A percentile compares a stretch with the other conserved stretches of the same genome.
These are phyloP conservation scores for Pithys albifrons DNA, from an alignment of 2,113 vertebrate species.

Conservation along the genomic window DNA sequence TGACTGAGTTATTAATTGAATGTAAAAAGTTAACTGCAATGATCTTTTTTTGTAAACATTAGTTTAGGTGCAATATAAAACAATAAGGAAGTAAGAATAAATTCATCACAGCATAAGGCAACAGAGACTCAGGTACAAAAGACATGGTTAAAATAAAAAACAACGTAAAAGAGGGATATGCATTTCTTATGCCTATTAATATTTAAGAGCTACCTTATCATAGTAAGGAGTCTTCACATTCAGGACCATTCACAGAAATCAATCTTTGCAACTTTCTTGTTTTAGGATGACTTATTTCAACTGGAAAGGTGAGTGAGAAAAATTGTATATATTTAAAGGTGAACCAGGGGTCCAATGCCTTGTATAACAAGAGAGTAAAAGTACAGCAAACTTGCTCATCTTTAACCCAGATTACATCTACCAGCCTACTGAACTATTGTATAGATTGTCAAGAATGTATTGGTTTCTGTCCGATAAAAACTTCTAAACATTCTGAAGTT, in stretches of 20 bases:
- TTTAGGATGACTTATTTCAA: not conserved
- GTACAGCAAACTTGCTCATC: not conserved
- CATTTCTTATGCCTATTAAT: not conserved
- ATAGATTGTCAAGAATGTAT: too few relatives aligned
- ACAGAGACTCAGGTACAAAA: not conserved
- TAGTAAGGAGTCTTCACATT: not conserved
- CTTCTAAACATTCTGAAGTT: not conserved
- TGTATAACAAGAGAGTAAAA: not conserved
- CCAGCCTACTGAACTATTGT: not conserved
- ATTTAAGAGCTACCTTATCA: not conserved
- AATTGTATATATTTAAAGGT: not conserved
- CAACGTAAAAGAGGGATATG: not conserved
- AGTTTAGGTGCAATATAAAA: not conserved
- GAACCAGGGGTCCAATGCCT: not conserved
- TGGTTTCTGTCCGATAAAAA: not conserved
- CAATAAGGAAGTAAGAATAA: not conserved
- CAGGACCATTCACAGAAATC: not conserved
- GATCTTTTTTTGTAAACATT: not conserved
- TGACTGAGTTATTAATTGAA: not conserved
- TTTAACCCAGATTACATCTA: not conserved
- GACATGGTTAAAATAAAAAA: not conserved
- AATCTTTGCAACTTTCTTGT: not conserved
- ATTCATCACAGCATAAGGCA: not conserved
- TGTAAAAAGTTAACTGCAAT: not conserved
- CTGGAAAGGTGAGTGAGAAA: not conserved